Evolutionary conservation across 2,888 invertebrate species (phyloP).

Genomic region (Cylloceria caligata): DNA sequence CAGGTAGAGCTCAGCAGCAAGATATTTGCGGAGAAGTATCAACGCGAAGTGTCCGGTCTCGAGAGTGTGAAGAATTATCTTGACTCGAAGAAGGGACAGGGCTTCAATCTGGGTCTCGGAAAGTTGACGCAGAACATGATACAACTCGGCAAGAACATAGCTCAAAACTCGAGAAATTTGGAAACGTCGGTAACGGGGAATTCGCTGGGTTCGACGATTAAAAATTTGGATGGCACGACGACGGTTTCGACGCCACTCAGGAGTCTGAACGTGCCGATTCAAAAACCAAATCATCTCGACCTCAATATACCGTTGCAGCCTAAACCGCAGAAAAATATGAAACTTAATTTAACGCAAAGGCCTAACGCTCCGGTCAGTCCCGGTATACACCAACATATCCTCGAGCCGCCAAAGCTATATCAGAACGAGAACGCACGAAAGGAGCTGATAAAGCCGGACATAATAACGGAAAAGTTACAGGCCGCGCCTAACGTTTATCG

Average conservation of each 20-base stretch:
- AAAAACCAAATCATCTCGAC: constrained; percentile 78
- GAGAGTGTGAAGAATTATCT: constrained; percentile 82
- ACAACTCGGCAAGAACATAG: constrained; percentile 81
- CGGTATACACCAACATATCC: constrained; percentile 78
- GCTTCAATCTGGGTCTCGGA: constrained; percentile 79
- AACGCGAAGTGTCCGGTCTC: constrained; percentile 80
- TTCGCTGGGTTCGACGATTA: constrained; percentile 70
- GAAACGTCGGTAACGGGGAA: constrained; percentile 68
- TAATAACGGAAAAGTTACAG: constrained; percentile 74
- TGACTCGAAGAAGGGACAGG: constrained; percentile 81
- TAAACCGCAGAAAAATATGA: constrained; percentile 67
- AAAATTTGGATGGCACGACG: constrained; percentile 70
- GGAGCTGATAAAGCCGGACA: constrained; percentile 71
- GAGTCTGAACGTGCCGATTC: constrained; percentile 71
- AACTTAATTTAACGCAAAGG: constrained; percentile 71
- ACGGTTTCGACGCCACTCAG: constrained; percentile 47
- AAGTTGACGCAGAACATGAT: constrained; percentile 82
- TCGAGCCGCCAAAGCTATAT: constrained; percentile 81
- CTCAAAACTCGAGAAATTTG: constrained; percentile 78
- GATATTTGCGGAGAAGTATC: constrained; percentile 80
- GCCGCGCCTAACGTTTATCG: constrained; percentile 73
- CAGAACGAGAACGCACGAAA: constrained; percentile 77
- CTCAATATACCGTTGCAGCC: constrained; percentile 75
- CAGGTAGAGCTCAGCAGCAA: constrained; percentile 78
- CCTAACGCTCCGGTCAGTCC: constrained; percentile 71